A percentile compares a stretch with the other conserved stretches of the same genome.
Evolutionary conservation across 2,888 invertebrate genomes (phyloP).

Genomic region (Alsophila aescularia): DNA sequence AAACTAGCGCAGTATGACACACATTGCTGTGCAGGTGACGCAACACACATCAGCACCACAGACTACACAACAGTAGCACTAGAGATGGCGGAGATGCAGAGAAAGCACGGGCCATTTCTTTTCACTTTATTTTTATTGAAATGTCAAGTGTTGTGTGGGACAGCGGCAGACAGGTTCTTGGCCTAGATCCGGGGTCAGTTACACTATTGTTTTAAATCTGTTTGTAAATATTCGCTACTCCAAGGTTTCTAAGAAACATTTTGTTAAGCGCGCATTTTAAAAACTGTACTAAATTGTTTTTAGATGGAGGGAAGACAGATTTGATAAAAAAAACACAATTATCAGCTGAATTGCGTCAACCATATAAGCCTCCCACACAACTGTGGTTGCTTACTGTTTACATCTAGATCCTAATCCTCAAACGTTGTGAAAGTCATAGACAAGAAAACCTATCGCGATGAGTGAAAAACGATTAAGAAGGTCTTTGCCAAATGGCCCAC

Average conservation of each 20-base stretch:
- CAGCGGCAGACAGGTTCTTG: constrained; percentile 19
- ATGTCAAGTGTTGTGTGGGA: constrained; percentile 12
- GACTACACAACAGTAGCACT: not conserved
- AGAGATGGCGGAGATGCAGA: constrained; percentile 17
- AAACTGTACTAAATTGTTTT: too few relatives aligned
- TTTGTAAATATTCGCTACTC: constrained; percentile 1
- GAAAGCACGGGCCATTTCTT: constrained; percentile 17
- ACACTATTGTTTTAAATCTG: constrained; percentile 16
- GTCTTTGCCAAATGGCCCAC: too few relatives aligned
- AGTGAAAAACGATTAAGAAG: too few relatives aligned
- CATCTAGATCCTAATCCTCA: too few relatives aligned
- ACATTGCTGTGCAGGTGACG: constrained; percentile 21
- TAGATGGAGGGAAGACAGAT: too few relatives aligned
- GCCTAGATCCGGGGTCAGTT: constrained; percentile 17
- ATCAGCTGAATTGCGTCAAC: too few relatives aligned
- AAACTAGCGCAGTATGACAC: constrained; percentile 13
- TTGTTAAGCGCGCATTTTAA: too few relatives aligned
- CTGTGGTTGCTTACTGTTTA: too few relatives aligned
- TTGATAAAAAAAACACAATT: too few relatives aligned
- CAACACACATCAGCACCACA: constrained; percentile 16
- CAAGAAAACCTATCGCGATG: too few relatives aligned
- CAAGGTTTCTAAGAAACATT: not conserved
- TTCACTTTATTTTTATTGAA: constrained; percentile 24
- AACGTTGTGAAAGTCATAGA: too few relatives aligned
- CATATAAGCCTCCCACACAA: too few relatives aligned